Evolutionary conservation across 2,888 invertebrate species (phyloP), one percentile per base, ranked within the genome.

Genomic region (Eupithecia centaureata): DNA sequence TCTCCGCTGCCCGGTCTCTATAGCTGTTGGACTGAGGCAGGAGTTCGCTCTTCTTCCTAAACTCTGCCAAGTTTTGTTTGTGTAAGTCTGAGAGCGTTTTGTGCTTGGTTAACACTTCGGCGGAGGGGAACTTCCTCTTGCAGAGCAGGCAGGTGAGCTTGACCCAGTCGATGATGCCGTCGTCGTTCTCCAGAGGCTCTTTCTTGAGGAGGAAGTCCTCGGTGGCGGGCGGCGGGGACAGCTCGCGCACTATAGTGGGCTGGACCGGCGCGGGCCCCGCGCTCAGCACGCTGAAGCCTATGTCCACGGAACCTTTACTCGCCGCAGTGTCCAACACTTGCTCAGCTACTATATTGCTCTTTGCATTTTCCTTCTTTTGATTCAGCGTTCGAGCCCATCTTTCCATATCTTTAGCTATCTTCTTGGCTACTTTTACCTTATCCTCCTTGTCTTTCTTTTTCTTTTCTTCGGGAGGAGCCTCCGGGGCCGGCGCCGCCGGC

Each of bases 371-470:
- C 86, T 99, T 99, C 91, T 98, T 98, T 86, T 99, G 99, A 86
- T 99, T 99, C 73, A 99, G 92, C 13, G 98, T 98, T 80, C 99
- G 98, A 0, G 99, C 99, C 99, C 99, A 99, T 65, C 95, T 88
- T 73, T 95, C 95, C 95, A 95, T 95, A 76, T 95, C 96, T 92
- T 99, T 99, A 0, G 99, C 99, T 77, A 99, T 99, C 88, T 98
- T 98, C 86, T 99, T 99, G 5, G 99, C 99, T 13, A 98, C 98
- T 91, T 99, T 99, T 0, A 98, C 98, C 92, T 99, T 98, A 79
- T 98, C 98, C 70, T 97, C 97, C 78, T 97, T 97, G 57, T 95
- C 95, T 77, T 95, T 95, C 85, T 96, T 97, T 86, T 95, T 95
- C 72, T 95, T 95, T 70, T 95, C 95, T 15, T 90, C 90, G 0